These are phyloP conservation scores for Conops quadrifasciatus DNA, from an alignment of 2,888 invertebrate species.

Conservation along the genomic window DNA sequence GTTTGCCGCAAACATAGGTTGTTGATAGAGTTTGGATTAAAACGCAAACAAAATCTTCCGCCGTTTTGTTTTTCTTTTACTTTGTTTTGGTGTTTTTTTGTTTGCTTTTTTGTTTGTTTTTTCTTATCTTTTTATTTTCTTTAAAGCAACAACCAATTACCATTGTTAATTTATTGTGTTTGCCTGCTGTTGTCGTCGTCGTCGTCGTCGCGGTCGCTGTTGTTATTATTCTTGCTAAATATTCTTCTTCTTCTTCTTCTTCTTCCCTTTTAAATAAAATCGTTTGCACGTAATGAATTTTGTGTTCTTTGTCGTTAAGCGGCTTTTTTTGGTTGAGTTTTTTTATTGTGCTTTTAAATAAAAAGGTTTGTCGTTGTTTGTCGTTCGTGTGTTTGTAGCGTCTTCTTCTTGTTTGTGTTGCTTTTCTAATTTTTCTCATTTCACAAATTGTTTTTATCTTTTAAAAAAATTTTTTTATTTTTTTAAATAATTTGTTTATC, in stretches of 20 bases:
- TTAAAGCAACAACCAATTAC: too few relatives aligned
- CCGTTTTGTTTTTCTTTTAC: too few relatives aligned
- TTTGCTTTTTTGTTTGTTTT: too few relatives aligned
- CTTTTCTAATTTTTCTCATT: not conserved
- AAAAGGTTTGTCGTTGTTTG: not conserved
- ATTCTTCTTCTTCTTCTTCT: not conserved
- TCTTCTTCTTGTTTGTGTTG: constrained; percentile 1
- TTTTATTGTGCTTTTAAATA: not conserved
- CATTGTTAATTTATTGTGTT: too few relatives aligned
- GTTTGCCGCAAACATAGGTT: too few relatives aligned
- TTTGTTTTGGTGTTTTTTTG: too few relatives aligned
- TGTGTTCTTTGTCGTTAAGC: not conserved
- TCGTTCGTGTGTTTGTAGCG: not conserved
- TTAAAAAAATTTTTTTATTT: too few relatives aligned
- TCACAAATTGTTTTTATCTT: not conserved
- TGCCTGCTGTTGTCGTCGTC: constrained; percentile 2
- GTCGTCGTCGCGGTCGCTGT: not conserved
- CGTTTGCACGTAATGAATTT: not conserved
- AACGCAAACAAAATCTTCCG: too few relatives aligned
- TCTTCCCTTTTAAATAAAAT: not conserved
- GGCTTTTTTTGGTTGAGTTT: too few relatives aligned
- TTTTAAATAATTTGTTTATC: too few relatives aligned
- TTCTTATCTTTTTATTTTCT: too few relatives aligned
- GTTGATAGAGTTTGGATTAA: too few relatives aligned
- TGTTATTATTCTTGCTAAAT: not conserved